phyloP scores from a whole-genome alignment of 2,888 invertebrate genomes.

The Cynaeus angustus region DNA sequence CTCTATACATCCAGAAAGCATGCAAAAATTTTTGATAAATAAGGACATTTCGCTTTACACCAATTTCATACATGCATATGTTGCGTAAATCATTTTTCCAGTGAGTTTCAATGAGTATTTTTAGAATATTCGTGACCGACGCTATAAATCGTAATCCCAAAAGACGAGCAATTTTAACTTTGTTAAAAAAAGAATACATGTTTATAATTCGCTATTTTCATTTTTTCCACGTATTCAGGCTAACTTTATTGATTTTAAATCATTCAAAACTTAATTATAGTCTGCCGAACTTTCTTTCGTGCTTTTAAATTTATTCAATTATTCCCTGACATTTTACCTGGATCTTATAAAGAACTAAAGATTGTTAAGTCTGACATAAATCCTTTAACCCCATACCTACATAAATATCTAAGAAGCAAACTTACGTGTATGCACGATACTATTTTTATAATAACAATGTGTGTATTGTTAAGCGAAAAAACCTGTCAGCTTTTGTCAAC shows the following conservation, averaged over 20 bases:
- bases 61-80: conserved; percentile 34
- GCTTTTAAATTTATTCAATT: no score
- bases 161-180: no score
- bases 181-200: no score
- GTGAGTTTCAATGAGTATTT: conserved; percentile 35
- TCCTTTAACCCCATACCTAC: background rate
- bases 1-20: conserved; percentile 70
- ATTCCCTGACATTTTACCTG: no score
- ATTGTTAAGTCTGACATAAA: background rate
- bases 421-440: background rate
- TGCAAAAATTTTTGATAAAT: conserved; percentile 57
- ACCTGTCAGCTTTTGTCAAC: background rate
- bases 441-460: background rate
- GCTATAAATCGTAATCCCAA: background rate
- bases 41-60: conserved; percentile 27
- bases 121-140: conserved; percentile 12
- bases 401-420: background rate
- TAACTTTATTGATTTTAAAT: no score
- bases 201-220: no score
- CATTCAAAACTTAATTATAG: no score
- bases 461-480: background rate
- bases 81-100: conserved; percentile 11
- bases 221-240: no score
- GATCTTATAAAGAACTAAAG: no score
- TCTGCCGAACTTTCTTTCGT: no score